Percentiles rank a stretch among this genome's conserved stretches.
Conservation (phyloP, 2,797 vertebrate species). For the Spondyliosoma cantharus region DNA sequence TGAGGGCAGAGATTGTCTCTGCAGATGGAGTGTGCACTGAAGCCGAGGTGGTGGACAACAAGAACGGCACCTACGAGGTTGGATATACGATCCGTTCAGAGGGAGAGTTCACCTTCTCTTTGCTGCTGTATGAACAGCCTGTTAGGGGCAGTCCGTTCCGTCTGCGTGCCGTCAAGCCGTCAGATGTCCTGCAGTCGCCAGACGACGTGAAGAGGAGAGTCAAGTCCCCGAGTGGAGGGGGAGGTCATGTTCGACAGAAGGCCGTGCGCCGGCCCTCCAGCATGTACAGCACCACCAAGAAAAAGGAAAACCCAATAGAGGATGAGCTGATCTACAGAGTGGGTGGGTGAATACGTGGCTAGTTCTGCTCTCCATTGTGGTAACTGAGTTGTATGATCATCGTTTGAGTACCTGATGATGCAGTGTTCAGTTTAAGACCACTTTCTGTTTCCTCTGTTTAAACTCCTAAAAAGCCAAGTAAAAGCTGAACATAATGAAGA, state of each 20-base stretch:
- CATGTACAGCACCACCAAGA: slow-evolving; percentile 97
- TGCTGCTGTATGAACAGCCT: slow-evolving; percentile 91
- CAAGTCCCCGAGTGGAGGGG: slow-evolving; percentile 92
- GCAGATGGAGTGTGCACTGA: slow-evolving; percentile 83
- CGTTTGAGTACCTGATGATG: neutral
- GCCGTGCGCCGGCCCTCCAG: slow-evolving; percentile 94
- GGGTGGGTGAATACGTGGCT: slow-evolving; percentile 80
- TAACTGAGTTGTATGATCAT: neutral
- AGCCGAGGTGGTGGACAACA: slow-evolving; percentile 92
- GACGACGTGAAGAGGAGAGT: slow-evolving; percentile 95
- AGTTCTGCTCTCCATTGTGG: slow-evolving; percentile 1
- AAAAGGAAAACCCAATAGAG: slow-evolving; percentile 97
- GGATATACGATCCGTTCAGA: slow-evolving; percentile 89
- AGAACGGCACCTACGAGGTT: slow-evolving; percentile 95
- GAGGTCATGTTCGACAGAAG: slow-evolving; percentile 95
- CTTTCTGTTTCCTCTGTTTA: neutral
- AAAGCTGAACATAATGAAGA: neutral
- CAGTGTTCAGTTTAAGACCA: neutral
- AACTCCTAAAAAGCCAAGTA: neutral
- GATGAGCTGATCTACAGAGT: slow-evolving; percentile 96
- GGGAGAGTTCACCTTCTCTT: slow-evolving; percentile 89
- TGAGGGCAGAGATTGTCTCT: slow-evolving; percentile 86
- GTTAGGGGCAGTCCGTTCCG: slow-evolving; percentile 92
- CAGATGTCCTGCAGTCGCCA: slow-evolving; percentile 90
- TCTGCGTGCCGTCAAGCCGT: slow-evolving; percentile 88